phyloP scores from a whole-genome alignment of 1,140 invertebrate genomes.

The Asobara japonica region DNA sequence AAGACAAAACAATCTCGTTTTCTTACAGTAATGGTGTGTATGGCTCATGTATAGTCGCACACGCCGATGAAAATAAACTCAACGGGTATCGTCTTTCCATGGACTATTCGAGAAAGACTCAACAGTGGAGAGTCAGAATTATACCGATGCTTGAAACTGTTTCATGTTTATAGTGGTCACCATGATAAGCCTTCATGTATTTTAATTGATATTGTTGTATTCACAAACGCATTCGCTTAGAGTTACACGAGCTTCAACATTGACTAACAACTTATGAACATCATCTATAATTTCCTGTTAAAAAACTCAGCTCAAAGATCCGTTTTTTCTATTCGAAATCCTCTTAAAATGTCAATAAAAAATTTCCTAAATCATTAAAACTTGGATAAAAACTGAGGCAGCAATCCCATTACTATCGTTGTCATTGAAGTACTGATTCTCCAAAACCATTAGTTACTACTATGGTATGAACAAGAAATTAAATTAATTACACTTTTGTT shows the following conservation, averaged over 20 bases:
- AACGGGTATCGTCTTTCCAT: constrained; percentile 14
- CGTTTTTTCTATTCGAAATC: too few relatives aligned
- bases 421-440: too few relatives aligned
- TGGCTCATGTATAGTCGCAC: background rate
- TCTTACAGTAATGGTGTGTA: constrained; percentile 25
- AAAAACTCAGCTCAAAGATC: too few relatives aligned
- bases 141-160: background rate
- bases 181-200: background rate
- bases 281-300: too few relatives aligned
- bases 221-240: background rate
- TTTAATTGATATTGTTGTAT: background rate
- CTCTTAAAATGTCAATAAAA: too few relatives aligned
- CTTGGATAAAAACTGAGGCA: too few relatives aligned
- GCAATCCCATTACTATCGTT: too few relatives aligned
- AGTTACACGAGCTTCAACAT: background rate
- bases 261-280: background rate
- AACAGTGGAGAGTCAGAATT: background rate
- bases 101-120: constrained; percentile 21
- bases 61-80: constrained; percentile 57
- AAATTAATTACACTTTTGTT: constrained; percentile 62
- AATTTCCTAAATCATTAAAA: too few relatives aligned
- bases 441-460: constrained; percentile 63
- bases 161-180: background rate
- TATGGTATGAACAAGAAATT: constrained; percentile 61
- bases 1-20: constrained; percentile 61